Evolutionary conservation across 2,888 invertebrate genomes (phyloP).

Genomic region (Plagodis dolabraria): DNA sequence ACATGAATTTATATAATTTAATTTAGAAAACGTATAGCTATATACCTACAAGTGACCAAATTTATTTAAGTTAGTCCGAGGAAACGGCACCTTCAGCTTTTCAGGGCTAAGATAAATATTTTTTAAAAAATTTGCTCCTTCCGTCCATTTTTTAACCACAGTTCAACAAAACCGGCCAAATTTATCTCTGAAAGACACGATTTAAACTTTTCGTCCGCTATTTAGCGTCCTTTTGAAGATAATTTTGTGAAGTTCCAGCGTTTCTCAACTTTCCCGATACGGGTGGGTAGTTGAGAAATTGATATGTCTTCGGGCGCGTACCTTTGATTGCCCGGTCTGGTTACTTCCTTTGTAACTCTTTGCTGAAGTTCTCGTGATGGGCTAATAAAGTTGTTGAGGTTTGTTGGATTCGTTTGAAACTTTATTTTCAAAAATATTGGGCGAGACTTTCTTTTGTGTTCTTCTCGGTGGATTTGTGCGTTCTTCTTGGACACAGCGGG

Average conservation of each 20-base stretch:
- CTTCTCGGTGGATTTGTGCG: no score
- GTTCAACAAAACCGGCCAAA: neutral
- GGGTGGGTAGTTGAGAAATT: constrained; percentile 17
- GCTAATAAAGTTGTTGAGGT: neutral
- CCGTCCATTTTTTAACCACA: no score
- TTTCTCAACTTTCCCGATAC: constrained; percentile 18
- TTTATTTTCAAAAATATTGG: no score
- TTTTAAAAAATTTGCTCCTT: no score
- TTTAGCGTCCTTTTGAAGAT: constrained; percentile 17
- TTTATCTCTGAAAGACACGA: constrained; percentile 2
- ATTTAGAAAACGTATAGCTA: no score
- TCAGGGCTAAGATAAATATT: neutral
- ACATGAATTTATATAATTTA: no score
- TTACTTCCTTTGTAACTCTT: constrained; percentile 14
- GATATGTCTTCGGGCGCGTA: constrained; percentile 15
- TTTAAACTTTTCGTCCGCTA: constrained; percentile 13
- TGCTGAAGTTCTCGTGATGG: constrained; percentile 2
- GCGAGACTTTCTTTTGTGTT: no score
- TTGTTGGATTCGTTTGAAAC: neutral
- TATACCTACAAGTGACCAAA: no score
- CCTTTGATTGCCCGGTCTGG: constrained; percentile 10
- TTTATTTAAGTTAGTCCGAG: no score
- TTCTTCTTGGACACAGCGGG: no score
- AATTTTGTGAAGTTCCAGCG: constrained; percentile 17
- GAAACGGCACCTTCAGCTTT: no score